phyloP scores from a whole-genome alignment of 2,888 invertebrate genomes.

The Galerucella calmariensis region DNA sequence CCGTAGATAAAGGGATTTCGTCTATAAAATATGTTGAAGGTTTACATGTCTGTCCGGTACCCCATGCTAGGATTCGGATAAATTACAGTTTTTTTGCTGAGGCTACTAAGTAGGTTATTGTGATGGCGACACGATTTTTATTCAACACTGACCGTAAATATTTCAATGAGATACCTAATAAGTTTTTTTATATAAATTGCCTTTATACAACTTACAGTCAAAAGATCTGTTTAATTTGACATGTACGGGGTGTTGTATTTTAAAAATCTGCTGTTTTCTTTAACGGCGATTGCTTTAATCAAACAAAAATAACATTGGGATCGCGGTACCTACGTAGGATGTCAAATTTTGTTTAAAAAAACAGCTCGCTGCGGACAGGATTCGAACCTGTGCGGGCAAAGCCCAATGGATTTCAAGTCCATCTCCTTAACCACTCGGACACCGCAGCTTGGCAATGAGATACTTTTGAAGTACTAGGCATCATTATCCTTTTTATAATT shows the following conservation, averaged over 20 bases:
- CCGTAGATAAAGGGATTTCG: conserved; percentile 44
- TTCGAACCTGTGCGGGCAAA: conserved; percentile 86
- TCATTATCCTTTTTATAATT: not conserved
- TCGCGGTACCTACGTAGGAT: too few species aligned
- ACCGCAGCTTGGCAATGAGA: conserved; percentile 69
- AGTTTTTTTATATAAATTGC: not conserved
- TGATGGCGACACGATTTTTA: conserved; percentile 7
- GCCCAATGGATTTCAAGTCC: conserved; percentile 85
- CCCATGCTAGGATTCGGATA: conserved; percentile 32
- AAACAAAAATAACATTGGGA: too few species aligned
- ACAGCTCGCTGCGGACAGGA: conserved; percentile 80
- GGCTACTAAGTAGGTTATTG: conserved; percentile 21
- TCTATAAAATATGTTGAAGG: conserved; percentile 38
- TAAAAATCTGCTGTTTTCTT: too few species aligned
- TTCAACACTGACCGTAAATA: conserved; percentile 8
- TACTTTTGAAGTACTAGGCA: not conserved
- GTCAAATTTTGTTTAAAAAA: too few species aligned
- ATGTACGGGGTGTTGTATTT: too few species aligned
- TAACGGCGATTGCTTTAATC: too few species aligned
- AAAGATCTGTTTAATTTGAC: too few species aligned
- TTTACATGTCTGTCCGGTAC: conserved; percentile 34
- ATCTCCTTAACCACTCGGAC: conserved; percentile 87
- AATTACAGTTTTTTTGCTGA: conserved; percentile 30
- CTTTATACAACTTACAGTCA: too few species aligned
- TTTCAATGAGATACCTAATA: conserved; percentile 1